Conservation (phyloP, 2,888 invertebrate genomes). For the Polydrusus pterygomalis region DNA sequence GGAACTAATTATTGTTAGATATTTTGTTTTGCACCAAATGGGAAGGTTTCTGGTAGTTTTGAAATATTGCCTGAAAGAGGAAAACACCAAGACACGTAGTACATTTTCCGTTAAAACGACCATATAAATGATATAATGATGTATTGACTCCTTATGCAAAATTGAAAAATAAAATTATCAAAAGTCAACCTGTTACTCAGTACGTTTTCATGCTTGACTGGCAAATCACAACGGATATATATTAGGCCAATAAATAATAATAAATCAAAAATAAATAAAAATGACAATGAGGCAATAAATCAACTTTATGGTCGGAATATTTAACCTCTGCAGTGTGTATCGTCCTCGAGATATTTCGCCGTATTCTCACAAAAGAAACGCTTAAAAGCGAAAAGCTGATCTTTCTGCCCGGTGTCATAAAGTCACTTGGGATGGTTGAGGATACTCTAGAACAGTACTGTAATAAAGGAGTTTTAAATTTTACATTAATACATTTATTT, state of each 20-base stretch:
- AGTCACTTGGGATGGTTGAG: conserved; percentile 16
- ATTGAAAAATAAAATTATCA: conserved; percentile 31
- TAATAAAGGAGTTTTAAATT: not conserved
- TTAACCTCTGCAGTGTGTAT: conserved; percentile 37
- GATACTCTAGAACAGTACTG: conserved; percentile 4
- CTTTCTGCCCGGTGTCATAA: conserved; percentile 26
- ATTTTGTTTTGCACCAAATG: no score
- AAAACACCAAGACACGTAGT: no score
- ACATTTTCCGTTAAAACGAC: no score
- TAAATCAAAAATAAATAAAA: conserved; percentile 50
- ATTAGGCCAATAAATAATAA: conserved; percentile 47
- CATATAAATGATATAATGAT: no score
- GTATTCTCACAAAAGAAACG: conserved; percentile 42
- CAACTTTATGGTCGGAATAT: conserved; percentile 43
- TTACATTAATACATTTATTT: no score
- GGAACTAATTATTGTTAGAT: no score
- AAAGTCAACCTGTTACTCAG: conserved; percentile 37
- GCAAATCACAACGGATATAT: conserved; percentile 41
- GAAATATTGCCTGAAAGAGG: no score
- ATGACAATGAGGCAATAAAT: conserved; percentile 49
- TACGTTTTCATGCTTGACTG: conserved; percentile 33
- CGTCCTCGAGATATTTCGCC: conserved; percentile 34
- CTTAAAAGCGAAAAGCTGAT: conserved; percentile 33
- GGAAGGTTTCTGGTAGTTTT: no score
- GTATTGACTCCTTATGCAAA: no score